Evolutionary conservation across 2,113 vertebrate genomes (phyloP).

Genomic region (Myrmecophaga tridactyla): DNA sequence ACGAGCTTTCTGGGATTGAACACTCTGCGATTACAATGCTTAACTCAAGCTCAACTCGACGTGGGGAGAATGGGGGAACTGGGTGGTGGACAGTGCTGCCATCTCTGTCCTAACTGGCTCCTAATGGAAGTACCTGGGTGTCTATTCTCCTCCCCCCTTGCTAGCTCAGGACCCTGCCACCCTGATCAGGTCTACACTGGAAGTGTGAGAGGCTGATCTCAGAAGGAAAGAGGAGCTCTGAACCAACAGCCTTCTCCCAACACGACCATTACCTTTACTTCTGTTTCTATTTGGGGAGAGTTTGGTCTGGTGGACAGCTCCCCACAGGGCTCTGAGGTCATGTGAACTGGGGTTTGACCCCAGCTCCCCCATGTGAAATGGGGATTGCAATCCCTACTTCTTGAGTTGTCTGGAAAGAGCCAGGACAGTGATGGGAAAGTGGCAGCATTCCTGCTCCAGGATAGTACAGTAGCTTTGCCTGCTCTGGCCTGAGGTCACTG

Average conservation of each 20-base stretch:
- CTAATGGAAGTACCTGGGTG: background rate
- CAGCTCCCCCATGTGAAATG: background rate
- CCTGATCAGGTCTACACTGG: no score
- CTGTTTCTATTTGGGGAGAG: background rate
- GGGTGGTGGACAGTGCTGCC: rapidly evolving
- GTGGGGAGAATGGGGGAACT: background rate
- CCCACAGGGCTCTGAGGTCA: background rate
- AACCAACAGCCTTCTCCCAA: background rate
- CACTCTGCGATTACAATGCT: background rate
- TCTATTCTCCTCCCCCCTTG: background rate
- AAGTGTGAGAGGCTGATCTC: background rate
- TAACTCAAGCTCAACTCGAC: background rate
- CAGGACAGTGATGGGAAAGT: background rate
- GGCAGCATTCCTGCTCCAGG: background rate
- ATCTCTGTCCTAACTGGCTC: background rate
- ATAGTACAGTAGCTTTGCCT: background rate
- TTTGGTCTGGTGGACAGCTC: background rate
- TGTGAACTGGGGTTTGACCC: background rate
- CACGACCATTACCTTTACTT: background rate
- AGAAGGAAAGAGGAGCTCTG: background rate
- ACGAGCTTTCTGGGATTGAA: background rate
- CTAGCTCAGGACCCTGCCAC: background rate
- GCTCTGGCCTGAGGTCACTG: background rate
- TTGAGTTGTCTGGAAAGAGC: no score
- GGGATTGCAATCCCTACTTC: background rate